phyloP scores from a whole-genome alignment of 64 coral and sea anemone species.

The Catalaphyllia jardinei region DNA sequence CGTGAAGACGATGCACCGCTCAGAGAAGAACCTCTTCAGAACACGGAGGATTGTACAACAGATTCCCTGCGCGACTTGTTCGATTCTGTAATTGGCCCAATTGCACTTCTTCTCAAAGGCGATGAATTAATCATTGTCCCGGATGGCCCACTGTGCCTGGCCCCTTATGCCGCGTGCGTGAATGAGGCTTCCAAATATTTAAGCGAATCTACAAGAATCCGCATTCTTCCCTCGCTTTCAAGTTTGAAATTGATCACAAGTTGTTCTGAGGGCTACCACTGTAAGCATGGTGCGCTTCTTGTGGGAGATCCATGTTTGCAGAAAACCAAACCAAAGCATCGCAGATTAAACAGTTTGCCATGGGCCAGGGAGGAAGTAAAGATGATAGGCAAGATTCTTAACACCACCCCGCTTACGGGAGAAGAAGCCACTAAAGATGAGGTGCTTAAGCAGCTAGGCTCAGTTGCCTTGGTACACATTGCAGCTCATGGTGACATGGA shows the following conservation, averaged over 20 bases:
- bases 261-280: not conserved
- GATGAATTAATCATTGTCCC: slow-evolving; percentile 54
- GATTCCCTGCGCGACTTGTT: not conserved
- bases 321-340: too few relatives aligned
- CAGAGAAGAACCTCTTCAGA: not conserved
- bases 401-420: too few relatives aligned
- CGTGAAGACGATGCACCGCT: not conserved
- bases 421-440: too few relatives aligned
- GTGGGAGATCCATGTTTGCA: too few relatives aligned
- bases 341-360: too few relatives aligned
- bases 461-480: not conserved
- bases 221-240: not conserved
- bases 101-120: not conserved
- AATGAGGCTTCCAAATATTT: too few relatives aligned
- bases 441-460: not conserved
- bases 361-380: too few relatives aligned
- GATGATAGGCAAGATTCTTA: too few relatives aligned
- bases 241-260: not conserved
- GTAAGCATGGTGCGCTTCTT: too few relatives aligned
- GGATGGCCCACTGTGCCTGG: slow-evolving; percentile 20
- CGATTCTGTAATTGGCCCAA: not conserved
- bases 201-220: not conserved
- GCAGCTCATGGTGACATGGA: not conserved
- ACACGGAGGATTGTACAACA: not conserved
- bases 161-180: slow-evolving; percentile 19